Conservation (phyloP, 2,113 vertebrate species). For the Indicator indicator region DNA sequence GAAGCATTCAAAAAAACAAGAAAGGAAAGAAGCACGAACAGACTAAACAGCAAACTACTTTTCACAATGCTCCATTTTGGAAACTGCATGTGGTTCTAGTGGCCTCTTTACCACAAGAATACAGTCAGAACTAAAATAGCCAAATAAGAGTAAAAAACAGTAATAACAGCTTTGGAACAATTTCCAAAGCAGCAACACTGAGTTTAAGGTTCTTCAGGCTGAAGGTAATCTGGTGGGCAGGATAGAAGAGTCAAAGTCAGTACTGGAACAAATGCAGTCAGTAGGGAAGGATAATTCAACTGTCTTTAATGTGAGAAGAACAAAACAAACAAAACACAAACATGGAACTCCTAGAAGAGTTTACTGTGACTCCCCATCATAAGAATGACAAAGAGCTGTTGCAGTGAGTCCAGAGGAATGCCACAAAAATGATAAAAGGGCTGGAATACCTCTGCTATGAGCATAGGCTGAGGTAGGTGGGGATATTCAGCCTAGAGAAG, state of each 20-base stretch:
- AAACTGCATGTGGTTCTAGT: neutral
- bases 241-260: neutral
- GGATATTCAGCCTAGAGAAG: no score
- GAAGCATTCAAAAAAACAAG: neutral
- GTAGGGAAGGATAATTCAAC: neutral
- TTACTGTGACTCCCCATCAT: neutral
- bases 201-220: neutral
- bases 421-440: no score
- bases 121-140: neutral
- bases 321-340: neutral
- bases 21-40: neutral
- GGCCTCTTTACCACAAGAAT: neutral
- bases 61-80: neutral
- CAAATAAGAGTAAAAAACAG: neutral
- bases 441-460: no score
- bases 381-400: no score
- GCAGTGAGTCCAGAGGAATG: no score
- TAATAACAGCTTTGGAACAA: neutral
- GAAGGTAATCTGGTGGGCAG: neutral
- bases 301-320: neutral
- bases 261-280: neutral
- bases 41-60: neutral
- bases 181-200: neutral
- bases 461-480: no score
- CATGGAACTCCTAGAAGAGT: neutral